Conservation (phyloP, 2,797 vertebrate genomes). For the Acrossocheilus wenchowensis region DNA sequence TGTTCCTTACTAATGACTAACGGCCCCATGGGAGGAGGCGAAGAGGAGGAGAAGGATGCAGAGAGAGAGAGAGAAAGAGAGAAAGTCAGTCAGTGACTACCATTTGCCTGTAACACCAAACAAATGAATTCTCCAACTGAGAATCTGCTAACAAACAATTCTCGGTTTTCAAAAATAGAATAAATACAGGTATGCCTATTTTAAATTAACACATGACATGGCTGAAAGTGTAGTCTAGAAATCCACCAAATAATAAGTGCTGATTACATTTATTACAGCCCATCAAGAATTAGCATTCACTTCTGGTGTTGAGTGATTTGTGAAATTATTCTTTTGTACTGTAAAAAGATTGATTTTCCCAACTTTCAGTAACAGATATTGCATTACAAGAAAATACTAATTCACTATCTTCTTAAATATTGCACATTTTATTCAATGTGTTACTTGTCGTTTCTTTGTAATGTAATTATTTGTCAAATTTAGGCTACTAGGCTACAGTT, state of each 20-base stretch:
- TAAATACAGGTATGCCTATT: not conserved
- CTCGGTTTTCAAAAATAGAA: not conserved
- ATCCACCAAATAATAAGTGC: not conserved
- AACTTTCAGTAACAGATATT: not conserved
- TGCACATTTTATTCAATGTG: not conserved
- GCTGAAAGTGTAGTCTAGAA: not conserved
- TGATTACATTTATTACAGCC: not conserved
- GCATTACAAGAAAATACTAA: not conserved
- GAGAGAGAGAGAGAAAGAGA: not conserved
- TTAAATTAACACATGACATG: not conserved
- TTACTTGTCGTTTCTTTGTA: too few species aligned
- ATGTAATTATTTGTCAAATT: too few species aligned
- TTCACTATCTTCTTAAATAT: not conserved
- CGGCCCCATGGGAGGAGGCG: slow-evolving; percentile 48
- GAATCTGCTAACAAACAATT: not conserved
- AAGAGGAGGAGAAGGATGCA: slow-evolving; percentile 20
- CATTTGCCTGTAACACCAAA: slow-evolving; percentile 3
- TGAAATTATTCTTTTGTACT: not conserved
- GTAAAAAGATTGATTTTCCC: not conserved
- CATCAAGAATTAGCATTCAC: not conserved
- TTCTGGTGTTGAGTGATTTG: not conserved
- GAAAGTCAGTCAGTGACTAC: slow-evolving; percentile 1
- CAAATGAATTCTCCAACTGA: slow-evolving; percentile 4
- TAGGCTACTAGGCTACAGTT: not conserved
- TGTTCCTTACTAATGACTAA: slow-evolving; percentile 64